A percentile compares a stretch with the other conserved stretches of the same genome.
Conservation (phyloP, 1,140 invertebrate species). For the Carposina sasakii region DNA sequence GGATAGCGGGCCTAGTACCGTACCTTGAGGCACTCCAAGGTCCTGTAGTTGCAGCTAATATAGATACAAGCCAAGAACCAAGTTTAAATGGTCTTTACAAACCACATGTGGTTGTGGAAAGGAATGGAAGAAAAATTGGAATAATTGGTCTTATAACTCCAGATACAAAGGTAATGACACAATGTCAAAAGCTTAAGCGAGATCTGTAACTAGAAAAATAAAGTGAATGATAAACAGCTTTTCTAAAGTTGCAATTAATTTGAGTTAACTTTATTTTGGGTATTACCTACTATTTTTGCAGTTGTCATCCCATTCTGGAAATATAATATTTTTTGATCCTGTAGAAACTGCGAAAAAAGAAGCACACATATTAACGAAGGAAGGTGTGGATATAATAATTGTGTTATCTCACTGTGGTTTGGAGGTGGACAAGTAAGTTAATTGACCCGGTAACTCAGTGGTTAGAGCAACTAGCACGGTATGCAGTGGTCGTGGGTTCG, state of each 20-base stretch:
- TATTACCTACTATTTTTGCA: constrained; percentile 38
- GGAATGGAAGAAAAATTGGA: constrained; percentile 81
- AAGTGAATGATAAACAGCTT: neutral
- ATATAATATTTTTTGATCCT: constrained; percentile 78
- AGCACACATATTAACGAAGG: constrained; percentile 73
- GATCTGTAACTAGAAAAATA: constrained; percentile 2
- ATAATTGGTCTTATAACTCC: constrained; percentile 85
- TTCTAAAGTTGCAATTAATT: neutral
- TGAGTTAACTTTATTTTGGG: too few species aligned
- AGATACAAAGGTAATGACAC: constrained; percentile 39
- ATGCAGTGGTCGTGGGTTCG: too few species aligned
- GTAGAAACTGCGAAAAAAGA: constrained; percentile 77
- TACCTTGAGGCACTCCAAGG: constrained; percentile 79
- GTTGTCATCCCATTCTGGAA: constrained; percentile 40
- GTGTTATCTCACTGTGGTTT: constrained; percentile 86
- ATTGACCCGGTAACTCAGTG: constrained; percentile 9
- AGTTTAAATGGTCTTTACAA: constrained; percentile 75
- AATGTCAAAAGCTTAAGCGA: neutral
- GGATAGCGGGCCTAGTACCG: constrained; percentile 80
- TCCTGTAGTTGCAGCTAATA: constrained; percentile 84
- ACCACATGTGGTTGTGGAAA: constrained; percentile 75
- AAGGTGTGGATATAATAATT: constrained; percentile 84
- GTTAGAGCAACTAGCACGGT: too few species aligned
- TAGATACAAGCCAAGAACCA: constrained; percentile 81
- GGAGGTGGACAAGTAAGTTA: constrained; percentile 74